A percentile compares a stretch with the other conserved stretches of the same genome.
These are phyloP conservation scores for Macrobrachium rosenbergii DNA, from an alignment of 1,140 invertebrate species.

Conservation along the genomic window DNA sequence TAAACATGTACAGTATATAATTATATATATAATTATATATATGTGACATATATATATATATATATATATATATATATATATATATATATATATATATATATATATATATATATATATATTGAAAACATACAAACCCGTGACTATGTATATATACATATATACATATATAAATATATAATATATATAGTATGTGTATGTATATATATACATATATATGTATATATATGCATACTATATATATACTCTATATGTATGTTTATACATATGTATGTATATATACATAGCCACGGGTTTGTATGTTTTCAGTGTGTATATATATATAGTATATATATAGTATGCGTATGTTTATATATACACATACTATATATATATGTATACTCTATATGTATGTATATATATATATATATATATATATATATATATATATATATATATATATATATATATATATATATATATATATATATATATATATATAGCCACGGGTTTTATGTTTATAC, in stretches of 20 bases:
- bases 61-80: slow-evolving; percentile 35
- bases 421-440: too few relatives aligned
- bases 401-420: too few relatives aligned
- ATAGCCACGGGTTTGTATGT: too few relatives aligned
- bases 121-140: too few relatives aligned
- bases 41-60: slow-evolving; percentile 35
- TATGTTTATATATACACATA: too few relatives aligned
- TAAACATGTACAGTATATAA: slow-evolving; percentile 24
- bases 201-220: slow-evolving; percentile 39
- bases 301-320: too few relatives aligned
- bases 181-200: slow-evolving; percentile 28
- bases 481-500: too few relatives aligned
- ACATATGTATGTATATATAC: neutral
- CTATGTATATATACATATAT: slow-evolving; percentile 39
- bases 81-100: slow-evolving; percentile 23
- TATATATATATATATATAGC: too few relatives aligned
- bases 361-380: too few relatives aligned
- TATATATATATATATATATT: slow-evolving; percentile 37
- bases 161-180: slow-evolving; percentile 34
- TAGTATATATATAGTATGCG: too few relatives aligned
- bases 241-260: slow-evolving; percentile 23
- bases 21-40: slow-evolving; percentile 34
- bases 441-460: too few relatives aligned
- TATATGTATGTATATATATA: too few relatives aligned
- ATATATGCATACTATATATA: slow-evolving; percentile 34